Evolutionary conservation across 2,113 vertebrate genomes (phyloP), one percentile per base, ranked within the genome.

Genomic region (Lampris incognitus): DNA sequence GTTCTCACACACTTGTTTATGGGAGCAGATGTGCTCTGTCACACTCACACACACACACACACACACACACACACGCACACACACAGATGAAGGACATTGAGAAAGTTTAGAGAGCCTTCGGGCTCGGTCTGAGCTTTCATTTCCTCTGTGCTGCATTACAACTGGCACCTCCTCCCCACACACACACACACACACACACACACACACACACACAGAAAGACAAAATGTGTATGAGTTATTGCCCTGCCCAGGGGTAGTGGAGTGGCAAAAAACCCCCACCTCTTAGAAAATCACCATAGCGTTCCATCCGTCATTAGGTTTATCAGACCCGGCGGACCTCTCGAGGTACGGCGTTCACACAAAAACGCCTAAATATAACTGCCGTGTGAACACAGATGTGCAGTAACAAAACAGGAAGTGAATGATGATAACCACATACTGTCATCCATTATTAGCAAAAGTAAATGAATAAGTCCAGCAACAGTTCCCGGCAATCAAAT

Each of bases 101-200:
- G 90, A 91, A 90, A 90, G 87, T 91, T 89, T 71, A 84, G 85
- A 83, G 71, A 76, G 85, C 91, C 91, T 88, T 56, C 48, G 66
- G 88, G 88, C 90, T 58, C 79, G 79, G 90, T 91, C 91, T 90
- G 87, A 93, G 83, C 91, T 93, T 94, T 94, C 89, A 94, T 92
- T 94, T 93, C 92, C 91, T 94, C 90, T 92, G 80, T 90, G 85
- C 86, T 87, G 87, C 88, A 90, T 79, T 79, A 88, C 87, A 88
- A 90, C 85, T 68, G 77, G 88, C 67, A 66, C 7, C 78, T 4
- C 76, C 66, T 86, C 76, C 54, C 62, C 57, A 62, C 42, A 68
- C 51, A 76, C 56, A 51, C 24, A 71, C 74, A 79, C 60, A 78
- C 59, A 72, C 41, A 64, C 37, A 85, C 60, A 63, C 11, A 41